Evolutionary conservation across 23 tunicate genomes (phyloP).

Genomic region (Halocynthia aurantium): DNA sequence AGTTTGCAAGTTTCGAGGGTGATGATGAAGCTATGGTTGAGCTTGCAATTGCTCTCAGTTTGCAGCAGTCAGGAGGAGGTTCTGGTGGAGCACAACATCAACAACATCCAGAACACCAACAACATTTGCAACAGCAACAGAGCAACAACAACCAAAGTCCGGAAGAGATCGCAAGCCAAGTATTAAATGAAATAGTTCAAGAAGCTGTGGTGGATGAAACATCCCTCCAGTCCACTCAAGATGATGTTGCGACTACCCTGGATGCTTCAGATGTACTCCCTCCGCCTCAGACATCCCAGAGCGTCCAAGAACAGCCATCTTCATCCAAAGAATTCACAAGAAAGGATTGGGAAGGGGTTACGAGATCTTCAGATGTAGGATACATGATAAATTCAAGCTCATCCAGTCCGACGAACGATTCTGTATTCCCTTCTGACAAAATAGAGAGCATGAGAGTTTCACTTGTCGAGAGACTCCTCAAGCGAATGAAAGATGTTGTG

Average conservation of each 20-base stretch:
- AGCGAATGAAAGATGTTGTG: slow-evolving; percentile 38
- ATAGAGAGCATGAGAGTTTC: slow-evolving; percentile 31
- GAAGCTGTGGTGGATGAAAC: background rate
- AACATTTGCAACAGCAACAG: background rate
- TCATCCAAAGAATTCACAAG: no score
- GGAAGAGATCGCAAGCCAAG: background rate
- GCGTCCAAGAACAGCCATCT: no score
- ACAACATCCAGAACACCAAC: slow-evolving; percentile 15
- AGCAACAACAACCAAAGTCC: background rate
- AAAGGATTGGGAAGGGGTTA: no score
- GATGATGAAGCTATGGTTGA: slow-evolving; percentile 94
- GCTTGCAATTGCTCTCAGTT: slow-evolving; percentile 75
- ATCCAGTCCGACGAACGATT: background rate
- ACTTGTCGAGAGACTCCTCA: slow-evolving; percentile 31
- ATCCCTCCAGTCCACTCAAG: no score
- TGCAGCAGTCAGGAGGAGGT: slow-evolving; percentile 47
- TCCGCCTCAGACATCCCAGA: no score
- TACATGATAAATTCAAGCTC: no score
- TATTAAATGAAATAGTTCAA: background rate
- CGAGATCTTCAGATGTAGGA: no score
- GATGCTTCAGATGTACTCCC: no score
- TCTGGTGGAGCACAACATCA: slow-evolving; percentile 25
- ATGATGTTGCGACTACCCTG: no score
- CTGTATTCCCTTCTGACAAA: slow-evolving; percentile 33
- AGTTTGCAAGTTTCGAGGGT: slow-evolving; percentile 29